These are phyloP conservation scores for Sycobia sp. DNA, from an alignment of 1,140 invertebrate species.

Conservation along the genomic window DNA sequence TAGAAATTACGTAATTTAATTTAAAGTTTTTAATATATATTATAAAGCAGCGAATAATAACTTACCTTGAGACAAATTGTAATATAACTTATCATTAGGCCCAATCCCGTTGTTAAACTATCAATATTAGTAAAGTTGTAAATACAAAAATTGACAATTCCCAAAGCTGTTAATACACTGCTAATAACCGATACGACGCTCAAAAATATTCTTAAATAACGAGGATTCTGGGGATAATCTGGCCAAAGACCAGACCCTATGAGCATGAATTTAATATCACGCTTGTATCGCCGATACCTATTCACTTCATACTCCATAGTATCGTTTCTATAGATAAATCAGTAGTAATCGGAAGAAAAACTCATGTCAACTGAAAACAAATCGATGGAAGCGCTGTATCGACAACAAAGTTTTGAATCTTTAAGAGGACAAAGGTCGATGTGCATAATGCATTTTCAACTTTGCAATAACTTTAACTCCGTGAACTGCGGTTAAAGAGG, in stretches of 20 bases:
- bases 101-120: constrained; percentile 37
- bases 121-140: constrained; percentile 31
- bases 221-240: background rate
- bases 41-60: no score
- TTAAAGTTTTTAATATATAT: no score
- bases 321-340: no score
- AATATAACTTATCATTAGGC: constrained; percentile 32
- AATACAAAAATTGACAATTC: constrained; percentile 34
- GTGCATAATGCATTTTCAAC: no score
- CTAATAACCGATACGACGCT: background rate
- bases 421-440: no score
- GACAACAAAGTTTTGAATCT: no score
- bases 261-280: constrained; percentile 7
- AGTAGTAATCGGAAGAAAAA: no score
- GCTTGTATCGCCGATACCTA: constrained; percentile 16
- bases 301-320: constrained; percentile 19
- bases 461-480: no score
- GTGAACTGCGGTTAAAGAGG: no score
- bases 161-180: background rate
- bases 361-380: no score
- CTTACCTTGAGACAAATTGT: constrained; percentile 38
- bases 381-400: no score
- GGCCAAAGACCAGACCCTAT: constrained; percentile 14
- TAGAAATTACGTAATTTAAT: no score
- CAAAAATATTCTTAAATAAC: background rate